phyloP scores from a whole-genome alignment of 2,797 vertebrate genomes.

The Peromyscus nudipes region DNA sequence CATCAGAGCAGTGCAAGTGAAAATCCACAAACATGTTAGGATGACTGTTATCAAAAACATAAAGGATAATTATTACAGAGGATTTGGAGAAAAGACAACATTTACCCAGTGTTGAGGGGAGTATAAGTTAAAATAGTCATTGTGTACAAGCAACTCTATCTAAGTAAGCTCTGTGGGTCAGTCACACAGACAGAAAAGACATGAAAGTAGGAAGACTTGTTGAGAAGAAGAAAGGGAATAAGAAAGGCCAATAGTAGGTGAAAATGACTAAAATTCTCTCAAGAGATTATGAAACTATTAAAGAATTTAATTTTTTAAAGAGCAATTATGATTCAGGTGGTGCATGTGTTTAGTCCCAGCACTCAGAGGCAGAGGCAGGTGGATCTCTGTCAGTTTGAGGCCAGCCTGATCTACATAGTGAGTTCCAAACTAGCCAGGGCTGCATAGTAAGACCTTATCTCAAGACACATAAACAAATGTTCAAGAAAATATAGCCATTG shows the following conservation, averaged over 20 bases:
- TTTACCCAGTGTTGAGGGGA: not conserved
- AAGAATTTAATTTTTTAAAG: not conserved
- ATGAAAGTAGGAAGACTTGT: not conserved
- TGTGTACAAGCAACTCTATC: not conserved
- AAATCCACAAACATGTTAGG: not conserved
- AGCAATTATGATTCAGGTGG: not conserved
- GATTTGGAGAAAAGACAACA: not conserved
- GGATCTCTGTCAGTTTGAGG: not conserved
- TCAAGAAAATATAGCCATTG: not conserved
- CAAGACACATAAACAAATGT: not conserved
- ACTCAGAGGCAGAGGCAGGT: not conserved
- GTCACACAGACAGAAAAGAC: not conserved
- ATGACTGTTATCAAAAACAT: not conserved
- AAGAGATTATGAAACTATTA: not conserved
- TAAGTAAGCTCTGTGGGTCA: not conserved
- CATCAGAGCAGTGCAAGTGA: not conserved
- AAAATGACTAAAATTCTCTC: not conserved
- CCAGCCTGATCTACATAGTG: not conserved
- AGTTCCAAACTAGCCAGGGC: not conserved
- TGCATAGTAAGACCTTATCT: not conserved
- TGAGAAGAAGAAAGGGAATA: not conserved
- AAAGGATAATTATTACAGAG: not conserved
- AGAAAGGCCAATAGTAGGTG: not conserved
- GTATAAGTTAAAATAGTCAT: not conserved
- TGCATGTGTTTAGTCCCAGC: not conserved